Evolutionary conservation across 2,113 vertebrate genomes (phyloP), one percentile per base, ranked within the genome.

Genomic region (Deroptyus accipitrinus): DNA sequence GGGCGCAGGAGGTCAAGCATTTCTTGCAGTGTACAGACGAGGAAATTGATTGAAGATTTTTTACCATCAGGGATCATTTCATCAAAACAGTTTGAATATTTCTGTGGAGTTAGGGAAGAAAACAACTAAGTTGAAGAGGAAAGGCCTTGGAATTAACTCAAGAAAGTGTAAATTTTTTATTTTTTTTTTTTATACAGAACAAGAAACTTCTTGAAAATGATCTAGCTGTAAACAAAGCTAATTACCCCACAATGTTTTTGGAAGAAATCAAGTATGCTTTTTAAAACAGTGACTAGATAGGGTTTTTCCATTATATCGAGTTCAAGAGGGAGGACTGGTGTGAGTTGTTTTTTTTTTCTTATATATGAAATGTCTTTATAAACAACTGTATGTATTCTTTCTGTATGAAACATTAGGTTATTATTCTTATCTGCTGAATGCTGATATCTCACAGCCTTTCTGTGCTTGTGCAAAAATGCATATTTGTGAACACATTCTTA

Each of bases 21-120:
- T 57, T 88, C 55, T 67, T 97, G 83, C 54, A 95, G 46, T 16
- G 1, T 54, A 94, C 81, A 88, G 8, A 22, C 63, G 33, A 97
- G 88, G 22, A 4, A 42, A 64, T 96, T 94, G 61, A 97, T 57
- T 57, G 95, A 91, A 84, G 73, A 42, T 49, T 46, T 83, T 59
- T 91, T 89, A 75, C 31, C 59, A 12, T 61, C 73, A 51, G 39
- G 19, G 7, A 88, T 51, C 51, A 93, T 94, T 14, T 91, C 80
- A 13, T 39, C 31, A 30, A 96, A n/a, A 41, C 94, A 95, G 62
- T 87, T 4, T 49, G 86, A 94, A 68, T 77, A 94, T 80, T 91
- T 91, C 94, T 97, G 1, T 33, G 13, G 68, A 72, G 12, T 42
- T n/a, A 74, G 7, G 10, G n/a, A n/a, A 81, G 54, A 76, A 91